Evolutionary conservation across 2,888 invertebrate genomes (phyloP).

Genomic region (Elysia crispata): DNA sequence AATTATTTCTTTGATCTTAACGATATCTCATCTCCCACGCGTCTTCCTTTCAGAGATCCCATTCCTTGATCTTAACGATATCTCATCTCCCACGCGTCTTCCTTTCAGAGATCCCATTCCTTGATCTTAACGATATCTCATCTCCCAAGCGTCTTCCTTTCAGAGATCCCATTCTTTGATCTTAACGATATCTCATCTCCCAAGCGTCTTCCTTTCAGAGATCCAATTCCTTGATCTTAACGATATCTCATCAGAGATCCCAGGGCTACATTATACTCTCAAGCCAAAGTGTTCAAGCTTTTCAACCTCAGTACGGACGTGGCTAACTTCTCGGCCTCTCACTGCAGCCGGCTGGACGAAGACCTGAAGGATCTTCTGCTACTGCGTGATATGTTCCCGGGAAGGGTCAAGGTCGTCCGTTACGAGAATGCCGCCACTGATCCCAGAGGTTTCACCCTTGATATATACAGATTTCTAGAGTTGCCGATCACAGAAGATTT

Average conservation of each 20-base stretch:
- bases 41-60: too few relatives aligned
- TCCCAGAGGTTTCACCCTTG: slow-evolving; percentile 16
- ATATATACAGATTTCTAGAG: slow-evolving; percentile 43
- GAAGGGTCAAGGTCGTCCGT: slow-evolving; percentile 33
- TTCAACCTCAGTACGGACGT: slow-evolving; percentile 35
- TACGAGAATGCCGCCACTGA: slow-evolving; percentile 45
- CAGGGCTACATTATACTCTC: slow-evolving; percentile 42
- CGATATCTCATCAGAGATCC: slow-evolving; percentile 48
- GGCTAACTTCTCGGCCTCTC: slow-evolving; percentile 21
- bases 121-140: too few relatives aligned
- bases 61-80: too few relatives aligned
- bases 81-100: too few relatives aligned
- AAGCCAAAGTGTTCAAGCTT: slow-evolving; percentile 37
- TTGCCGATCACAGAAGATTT: slow-evolving; percentile 9
- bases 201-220: too few relatives aligned
- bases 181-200: too few relatives aligned
- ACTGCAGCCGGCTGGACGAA: slow-evolving; percentile 29
- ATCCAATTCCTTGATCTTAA: not conserved
- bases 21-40: too few relatives aligned
- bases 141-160: too few relatives aligned
- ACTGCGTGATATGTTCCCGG: slow-evolving; percentile 32
- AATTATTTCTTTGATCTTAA: too few relatives aligned
- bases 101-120: too few relatives aligned
- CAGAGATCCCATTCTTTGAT: too few relatives aligned
- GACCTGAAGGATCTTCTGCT: slow-evolving; percentile 33